phyloP scores from a whole-genome alignment of 2,888 invertebrate genomes.

The Ecliptopera silaceata region DNA sequence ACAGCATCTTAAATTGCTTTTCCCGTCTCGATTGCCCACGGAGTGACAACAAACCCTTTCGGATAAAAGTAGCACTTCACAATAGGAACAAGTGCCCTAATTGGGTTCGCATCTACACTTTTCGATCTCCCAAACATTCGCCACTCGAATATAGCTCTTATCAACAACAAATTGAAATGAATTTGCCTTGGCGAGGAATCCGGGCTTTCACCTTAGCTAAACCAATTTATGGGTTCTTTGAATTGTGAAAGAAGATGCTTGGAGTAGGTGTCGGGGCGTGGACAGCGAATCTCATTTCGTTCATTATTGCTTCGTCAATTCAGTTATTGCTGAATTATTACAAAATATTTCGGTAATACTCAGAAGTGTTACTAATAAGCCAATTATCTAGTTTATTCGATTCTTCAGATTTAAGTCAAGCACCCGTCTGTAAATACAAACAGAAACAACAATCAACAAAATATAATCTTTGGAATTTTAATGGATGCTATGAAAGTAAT shows the following conservation, averaged over 20 bases:
- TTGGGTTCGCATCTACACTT: conserved; percentile 41
- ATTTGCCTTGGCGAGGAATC: conserved; percentile 34
- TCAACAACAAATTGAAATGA: conserved; percentile 25
- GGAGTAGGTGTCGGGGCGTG: not conserved
- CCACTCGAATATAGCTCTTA: conserved; percentile 35
- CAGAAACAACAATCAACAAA: no score
- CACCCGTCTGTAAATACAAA: no score
- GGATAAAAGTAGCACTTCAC: conserved; percentile 43
- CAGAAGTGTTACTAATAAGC: no score
- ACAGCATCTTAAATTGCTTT: conserved; percentile 1
- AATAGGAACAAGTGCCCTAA: conserved; percentile 54
- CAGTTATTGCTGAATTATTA: conserved; percentile 3
- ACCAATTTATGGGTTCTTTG: conserved; percentile 56
- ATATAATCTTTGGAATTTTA: no score
- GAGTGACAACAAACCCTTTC: conserved; percentile 34
- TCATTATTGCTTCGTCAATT: conserved; percentile 13
- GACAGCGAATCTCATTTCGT: conserved; percentile 44
- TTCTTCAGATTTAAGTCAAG: no score
- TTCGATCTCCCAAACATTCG: conserved; percentile 17
- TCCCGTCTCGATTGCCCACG: conserved; percentile 2
- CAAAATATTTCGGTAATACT: not conserved
- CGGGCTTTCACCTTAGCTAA: conserved; percentile 46
- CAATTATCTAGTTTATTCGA: no score
- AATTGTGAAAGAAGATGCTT: conserved; percentile 42
- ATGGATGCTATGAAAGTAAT: no score